These are phyloP conservation scores for Lamproptera curius DNA, from an alignment of 2,888 invertebrate species.

Conservation along the genomic window DNA sequence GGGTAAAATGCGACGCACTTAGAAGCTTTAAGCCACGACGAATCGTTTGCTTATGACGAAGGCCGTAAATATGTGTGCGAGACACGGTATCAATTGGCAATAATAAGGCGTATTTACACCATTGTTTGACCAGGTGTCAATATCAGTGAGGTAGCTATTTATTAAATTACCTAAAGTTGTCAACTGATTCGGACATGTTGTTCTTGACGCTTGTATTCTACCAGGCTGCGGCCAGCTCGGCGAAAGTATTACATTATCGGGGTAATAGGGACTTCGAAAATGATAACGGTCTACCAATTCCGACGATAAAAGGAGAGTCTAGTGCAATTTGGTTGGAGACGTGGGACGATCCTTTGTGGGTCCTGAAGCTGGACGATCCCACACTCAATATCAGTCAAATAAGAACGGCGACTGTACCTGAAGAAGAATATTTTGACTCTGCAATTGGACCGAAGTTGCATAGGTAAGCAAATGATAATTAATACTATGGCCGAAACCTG, in stretches of 20 bases:
- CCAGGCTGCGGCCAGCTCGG: background rate
- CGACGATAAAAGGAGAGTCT: background rate
- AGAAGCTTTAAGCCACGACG: background rate
- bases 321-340: background rate
- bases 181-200: slow-evolving; percentile 9
- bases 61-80: too few relatives aligned
- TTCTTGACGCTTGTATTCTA: slow-evolving; percentile 1
- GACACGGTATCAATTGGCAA: background rate
- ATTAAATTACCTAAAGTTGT: too few relatives aligned
- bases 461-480: too few relatives aligned
- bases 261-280: background rate
- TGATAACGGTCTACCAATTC: slow-evolving; percentile 1
- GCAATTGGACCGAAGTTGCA: slow-evolving; percentile 28
- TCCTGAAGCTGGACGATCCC: slow-evolving; percentile 36
- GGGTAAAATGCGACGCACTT: too few relatives aligned
- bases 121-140: slow-evolving; percentile 5
- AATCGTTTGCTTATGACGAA: background rate
- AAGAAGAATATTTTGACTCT: slow-evolving; percentile 35
- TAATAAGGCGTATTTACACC: background rate
- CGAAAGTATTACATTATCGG: slow-evolving; percentile 8
- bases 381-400: slow-evolving; percentile 33
- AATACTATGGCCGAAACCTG: too few relatives aligned
- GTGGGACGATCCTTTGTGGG: slow-evolving; percentile 36
- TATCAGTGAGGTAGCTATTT: slow-evolving; percentile 8
- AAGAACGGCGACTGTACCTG: slow-evolving; percentile 29